phyloP scores from a whole-genome alignment of 2,888 invertebrate genomes.

The Alentia gelatinosa region DNA sequence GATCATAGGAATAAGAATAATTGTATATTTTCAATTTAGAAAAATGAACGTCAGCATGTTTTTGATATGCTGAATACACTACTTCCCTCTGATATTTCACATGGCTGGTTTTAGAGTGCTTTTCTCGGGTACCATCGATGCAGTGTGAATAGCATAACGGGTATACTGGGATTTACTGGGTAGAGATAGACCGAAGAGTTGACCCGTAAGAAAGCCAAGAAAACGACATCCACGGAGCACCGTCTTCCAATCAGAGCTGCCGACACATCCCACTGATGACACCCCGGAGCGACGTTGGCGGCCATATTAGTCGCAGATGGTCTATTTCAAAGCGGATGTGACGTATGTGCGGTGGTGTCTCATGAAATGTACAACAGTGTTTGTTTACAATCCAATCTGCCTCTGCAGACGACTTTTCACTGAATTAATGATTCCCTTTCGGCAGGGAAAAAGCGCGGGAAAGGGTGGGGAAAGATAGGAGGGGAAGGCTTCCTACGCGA shows the following conservation, averaged over 20 bases:
- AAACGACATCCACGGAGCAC: too few relatives aligned
- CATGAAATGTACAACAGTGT: neutral
- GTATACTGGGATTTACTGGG: too few relatives aligned
- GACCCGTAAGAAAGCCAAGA: too few relatives aligned
- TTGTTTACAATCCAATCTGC: slow-evolving; percentile 4
- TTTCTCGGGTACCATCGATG: too few relatives aligned
- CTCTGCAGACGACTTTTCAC: neutral
- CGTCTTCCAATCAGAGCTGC: neutral
- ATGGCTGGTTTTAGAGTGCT: too few relatives aligned
- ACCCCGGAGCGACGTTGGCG: neutral
- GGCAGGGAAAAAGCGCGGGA: neutral
- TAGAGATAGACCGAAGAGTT: too few relatives aligned
- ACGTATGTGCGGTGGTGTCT: neutral
- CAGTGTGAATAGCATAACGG: too few relatives aligned
- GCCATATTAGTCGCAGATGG: neutral
- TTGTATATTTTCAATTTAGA: too few relatives aligned
- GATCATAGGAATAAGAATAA: too few relatives aligned
- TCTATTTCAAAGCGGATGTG: neutral
- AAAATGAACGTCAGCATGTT: too few relatives aligned
- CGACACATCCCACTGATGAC: neutral
- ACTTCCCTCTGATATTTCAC: too few relatives aligned
- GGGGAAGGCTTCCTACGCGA: neutral
- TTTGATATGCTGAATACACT: too few relatives aligned
- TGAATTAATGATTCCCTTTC: neutral
- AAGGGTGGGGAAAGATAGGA: neutral